Base-by-base conservation (phyloP, 1,140 invertebrate species). In the Protaetia brevitarsis region DNA sequence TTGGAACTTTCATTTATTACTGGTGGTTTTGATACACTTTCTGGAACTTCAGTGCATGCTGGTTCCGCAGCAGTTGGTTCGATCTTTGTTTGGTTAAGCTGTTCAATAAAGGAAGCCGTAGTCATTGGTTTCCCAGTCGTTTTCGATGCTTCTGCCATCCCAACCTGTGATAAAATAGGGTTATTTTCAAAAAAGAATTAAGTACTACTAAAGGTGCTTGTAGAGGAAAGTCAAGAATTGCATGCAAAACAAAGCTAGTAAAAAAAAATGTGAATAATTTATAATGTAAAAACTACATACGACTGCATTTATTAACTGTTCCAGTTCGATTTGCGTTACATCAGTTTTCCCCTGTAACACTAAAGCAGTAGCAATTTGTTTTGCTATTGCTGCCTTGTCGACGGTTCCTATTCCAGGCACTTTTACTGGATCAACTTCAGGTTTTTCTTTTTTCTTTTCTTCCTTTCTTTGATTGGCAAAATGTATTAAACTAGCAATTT, bases 321-420 rank as follows among this genome's bases (percentile, higher is more conserved):
- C 88, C 45, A 93, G 78, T 73, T 93, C 89, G 41, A 86, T 85
- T 58, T 89, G 86, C 2, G 87, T 86, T 1, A 94, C 87, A 77
- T 92, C 87, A 0, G 88, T 89, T 76, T 88, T 87, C 31, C 91
- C 91, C 79, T 92, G 89, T 5, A 86, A 82, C 1, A 92, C 78
- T 31, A 94, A 77, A 6, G 89, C 90, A 23, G 84, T 86, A 0
- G 92, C 89, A 72, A 93, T 87, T 77, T 92, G 89, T 73, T 87
- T 83, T 8, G 90, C 89, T 66, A 93, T 89, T 36, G 87, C 86
- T 2, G 85, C 83, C 75, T 89, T 89, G 71, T 90, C 87, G 23
- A 91, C 84, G 1, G 82, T 80, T 10, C 88, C 88, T 29, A 89
- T 82, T 57, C 87, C 88, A 11, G 86, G 87, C n/a, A 89, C 85